phyloP scores from a whole-genome alignment of 2,113 vertebrate genomes.

The Microcebus tavaratra region DNA sequence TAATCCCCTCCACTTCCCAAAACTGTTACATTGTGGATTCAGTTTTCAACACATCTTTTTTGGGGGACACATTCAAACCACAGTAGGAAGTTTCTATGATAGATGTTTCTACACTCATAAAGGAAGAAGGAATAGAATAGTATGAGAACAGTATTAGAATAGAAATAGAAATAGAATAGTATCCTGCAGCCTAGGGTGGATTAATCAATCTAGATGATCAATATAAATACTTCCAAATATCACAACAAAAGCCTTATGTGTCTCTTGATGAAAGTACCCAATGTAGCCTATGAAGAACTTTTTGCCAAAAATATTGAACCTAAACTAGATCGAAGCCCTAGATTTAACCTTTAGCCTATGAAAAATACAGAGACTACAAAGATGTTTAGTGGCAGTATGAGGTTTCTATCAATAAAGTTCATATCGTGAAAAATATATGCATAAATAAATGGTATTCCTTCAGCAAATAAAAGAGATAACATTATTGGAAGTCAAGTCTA shows the following conservation, averaged over 20 bases:
- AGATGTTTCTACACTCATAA: neutral
- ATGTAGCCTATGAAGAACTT: neutral
- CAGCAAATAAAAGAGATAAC: neutral
- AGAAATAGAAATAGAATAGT: neutral
- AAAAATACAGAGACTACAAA: neutral
- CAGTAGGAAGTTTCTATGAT: neutral
- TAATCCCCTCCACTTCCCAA: neutral
- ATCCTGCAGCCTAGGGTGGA: neutral
- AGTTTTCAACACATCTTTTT: neutral
- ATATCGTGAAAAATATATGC: too few relatives aligned
- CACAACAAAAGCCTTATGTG: neutral
- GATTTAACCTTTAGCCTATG: neutral
- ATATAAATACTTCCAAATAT: neutral
- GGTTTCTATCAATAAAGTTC: neutral
- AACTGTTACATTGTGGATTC: neutral
- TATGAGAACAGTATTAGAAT: too few relatives aligned
- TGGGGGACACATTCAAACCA: neutral
- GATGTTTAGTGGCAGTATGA: neutral
- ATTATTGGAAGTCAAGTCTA: neutral
- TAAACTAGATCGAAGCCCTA: too few relatives aligned
- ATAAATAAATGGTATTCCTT: neutral
- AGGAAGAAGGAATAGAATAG: neutral
- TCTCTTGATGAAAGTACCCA: neutral
- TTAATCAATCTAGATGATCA: neutral
- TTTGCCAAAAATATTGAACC: neutral